Evolutionary conservation across 2,888 invertebrate genomes (phyloP), one percentile per base, ranked within the genome.

Genomic region (Archips crataeganus): DNA sequence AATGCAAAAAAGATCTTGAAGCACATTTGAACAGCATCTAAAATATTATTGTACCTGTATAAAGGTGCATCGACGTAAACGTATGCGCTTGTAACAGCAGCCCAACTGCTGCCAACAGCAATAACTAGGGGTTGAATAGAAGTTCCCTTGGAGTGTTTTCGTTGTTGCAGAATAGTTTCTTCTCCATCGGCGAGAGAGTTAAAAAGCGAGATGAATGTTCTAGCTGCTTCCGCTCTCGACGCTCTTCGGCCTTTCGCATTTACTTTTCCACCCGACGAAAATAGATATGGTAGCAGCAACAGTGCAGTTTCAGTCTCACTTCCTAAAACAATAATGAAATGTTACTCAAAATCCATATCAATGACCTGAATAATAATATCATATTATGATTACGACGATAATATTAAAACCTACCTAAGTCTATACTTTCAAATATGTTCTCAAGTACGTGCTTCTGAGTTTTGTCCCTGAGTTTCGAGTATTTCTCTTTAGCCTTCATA

Each of bases 121-220:
- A 49, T 49, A 49, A 49, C 49, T 49, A 49, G 49, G 49, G 49
- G 49, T 49, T 49, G 49, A 13, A 49, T 49, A 49, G 49, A 49
- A 13, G 10, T 10, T 13, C 13, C 13, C 10, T 49, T 49, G 13
- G 11, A 13, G 10, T 49, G 49, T 49, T 49, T 49, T 49, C 49
- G 49, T 49, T 13, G 49, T 49, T 49, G 49, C 49, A 49, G 49
- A 13, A 49, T 49, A 10, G 49, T 49, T 49, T 49, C 49, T 49
- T 49, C 49, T 49, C 49, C 49, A 49, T 49, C 49, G 49, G 49
- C 49, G 10, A 49, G 49, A 49, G 49, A 49, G 49, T 13, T 49
- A 49, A 10, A 49, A 49, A 49, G 49, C 13, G 13, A 49, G 13
- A 49, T 49, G 49, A 49, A 13, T 49, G 10, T 49, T 49, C 49